Percentiles rank a stretch among this genome's conserved stretches.
Evolutionary conservation across 2,888 invertebrate genomes (phyloP).

Genomic region (Diadegma fenestrale): DNA sequence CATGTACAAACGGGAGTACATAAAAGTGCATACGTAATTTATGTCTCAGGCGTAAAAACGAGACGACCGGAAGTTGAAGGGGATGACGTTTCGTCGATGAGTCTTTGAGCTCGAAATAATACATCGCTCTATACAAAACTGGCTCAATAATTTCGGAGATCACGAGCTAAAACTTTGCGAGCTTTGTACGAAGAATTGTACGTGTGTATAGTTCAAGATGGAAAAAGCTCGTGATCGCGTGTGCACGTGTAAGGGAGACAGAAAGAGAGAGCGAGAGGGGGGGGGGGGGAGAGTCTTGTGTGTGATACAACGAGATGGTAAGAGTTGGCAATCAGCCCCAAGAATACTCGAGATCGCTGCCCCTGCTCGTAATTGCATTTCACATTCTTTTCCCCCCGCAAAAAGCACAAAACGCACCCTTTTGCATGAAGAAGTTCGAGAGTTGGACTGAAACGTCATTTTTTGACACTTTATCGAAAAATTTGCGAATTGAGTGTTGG

Average conservation of each 20-base stretch:
- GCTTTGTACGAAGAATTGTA: neutral
- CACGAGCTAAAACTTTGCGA: neutral
- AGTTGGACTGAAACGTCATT: neutral
- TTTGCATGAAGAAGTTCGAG: neutral
- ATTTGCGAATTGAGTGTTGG: neutral
- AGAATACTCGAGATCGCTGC: conserved; percentile 80
- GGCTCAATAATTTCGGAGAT: conserved; percentile 2
- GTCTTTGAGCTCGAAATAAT: conserved; percentile 60
- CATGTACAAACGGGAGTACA: neutral
- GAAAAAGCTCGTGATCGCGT: neutral
- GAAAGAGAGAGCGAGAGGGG: conserved; percentile 21
- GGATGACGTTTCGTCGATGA: conserved; percentile 53
- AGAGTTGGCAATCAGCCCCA: conserved; percentile 80
- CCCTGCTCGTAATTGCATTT: conserved; percentile 78
- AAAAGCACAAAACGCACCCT: conserved; percentile 11
- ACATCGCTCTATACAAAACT: conserved; percentile 11
- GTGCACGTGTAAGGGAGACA: conserved; percentile 5
- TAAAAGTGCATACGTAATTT: conserved; percentile 15
- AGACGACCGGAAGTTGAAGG: conserved; percentile 70
- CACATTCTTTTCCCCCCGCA: conserved; percentile 70
- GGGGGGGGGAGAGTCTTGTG: neutral
- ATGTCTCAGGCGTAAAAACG: conserved; percentile 41
- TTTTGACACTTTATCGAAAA: neutral
- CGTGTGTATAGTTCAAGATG: conserved; percentile 40
- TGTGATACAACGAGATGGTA: conserved; percentile 77